A percentile compares a stretch with the other conserved stretches of the same genome.
Evolutionary conservation across 2,888 invertebrate species (phyloP).

Genomic region (Crepidodera aurea): DNA sequence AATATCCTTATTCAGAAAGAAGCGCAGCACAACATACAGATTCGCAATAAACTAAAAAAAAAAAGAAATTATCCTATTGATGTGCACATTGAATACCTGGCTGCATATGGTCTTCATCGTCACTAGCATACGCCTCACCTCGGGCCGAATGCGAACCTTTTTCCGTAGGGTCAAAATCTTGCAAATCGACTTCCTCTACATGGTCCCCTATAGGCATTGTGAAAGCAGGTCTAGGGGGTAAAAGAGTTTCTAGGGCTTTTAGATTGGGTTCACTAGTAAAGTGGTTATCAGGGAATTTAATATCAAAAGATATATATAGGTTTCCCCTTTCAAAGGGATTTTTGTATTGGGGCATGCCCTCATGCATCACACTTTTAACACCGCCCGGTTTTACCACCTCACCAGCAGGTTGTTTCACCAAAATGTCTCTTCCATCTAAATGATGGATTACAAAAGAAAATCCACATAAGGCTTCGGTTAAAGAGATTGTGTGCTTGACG

Average conservation of each 20-base stretch:
- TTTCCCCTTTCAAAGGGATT: slow-evolving; percentile 89
- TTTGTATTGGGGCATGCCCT: slow-evolving; percentile 90
- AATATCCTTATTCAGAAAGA: slow-evolving; percentile 61
- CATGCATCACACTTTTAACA: slow-evolving; percentile 78
- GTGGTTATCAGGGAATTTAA: slow-evolving; percentile 84
- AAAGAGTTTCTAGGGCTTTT: slow-evolving; percentile 74
- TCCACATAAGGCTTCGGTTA: slow-evolving; percentile 92
- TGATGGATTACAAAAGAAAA: slow-evolving; percentile 86
- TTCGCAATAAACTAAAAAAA: slow-evolving; percentile 47
- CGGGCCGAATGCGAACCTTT: slow-evolving; percentile 62
- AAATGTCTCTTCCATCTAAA: slow-evolving; percentile 85
- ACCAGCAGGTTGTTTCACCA: slow-evolving; percentile 81
- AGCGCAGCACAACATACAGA: slow-evolving; percentile 52
- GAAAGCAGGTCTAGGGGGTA: slow-evolving; percentile 77
- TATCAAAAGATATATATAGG: slow-evolving; percentile 85
- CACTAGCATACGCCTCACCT: slow-evolving; percentile 77
- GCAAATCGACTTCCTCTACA: slow-evolving; percentile 86
- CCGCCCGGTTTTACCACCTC: slow-evolving; percentile 85
- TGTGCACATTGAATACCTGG: slow-evolving; percentile 80
- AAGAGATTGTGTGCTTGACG: slow-evolving; percentile 76
- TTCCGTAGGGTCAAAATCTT: slow-evolving; percentile 75
- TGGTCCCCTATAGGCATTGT: slow-evolving; percentile 79
- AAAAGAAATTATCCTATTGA: slow-evolving; percentile 67
- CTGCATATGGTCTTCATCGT: slow-evolving; percentile 70
- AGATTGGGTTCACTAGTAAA: slow-evolving; percentile 75